Evolutionary conservation across 2,113 vertebrate genomes (phyloP).

Genomic region (Corythornis cristatus): DNA sequence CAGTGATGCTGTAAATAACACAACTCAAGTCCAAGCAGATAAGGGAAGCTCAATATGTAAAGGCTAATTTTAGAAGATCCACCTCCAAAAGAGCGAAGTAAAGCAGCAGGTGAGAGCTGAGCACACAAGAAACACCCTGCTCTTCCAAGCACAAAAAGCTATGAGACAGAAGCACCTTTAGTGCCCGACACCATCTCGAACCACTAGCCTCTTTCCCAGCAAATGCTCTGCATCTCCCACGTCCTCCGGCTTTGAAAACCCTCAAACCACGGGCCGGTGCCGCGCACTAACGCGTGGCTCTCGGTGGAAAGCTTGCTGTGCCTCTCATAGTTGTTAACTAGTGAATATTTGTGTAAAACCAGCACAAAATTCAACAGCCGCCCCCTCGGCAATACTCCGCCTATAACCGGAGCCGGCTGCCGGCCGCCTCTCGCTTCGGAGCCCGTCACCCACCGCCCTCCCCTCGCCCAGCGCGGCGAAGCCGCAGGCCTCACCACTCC

Average conservation of each 20-base stretch:
- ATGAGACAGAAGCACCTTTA: background rate
- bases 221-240: fast-evolving
- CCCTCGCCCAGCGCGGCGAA: background rate
- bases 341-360: fast-evolving
- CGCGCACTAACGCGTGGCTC: fast-evolving
- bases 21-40: background rate
- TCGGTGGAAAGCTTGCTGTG: background rate
- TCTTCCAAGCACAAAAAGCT: background rate
- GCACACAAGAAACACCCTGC: background rate
- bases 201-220: background rate
- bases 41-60: background rate
- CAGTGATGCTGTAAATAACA: background rate
- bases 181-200: background rate
- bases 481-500: background rate
- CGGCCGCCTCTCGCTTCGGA: background rate
- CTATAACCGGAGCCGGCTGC: background rate
- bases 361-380: background rate
- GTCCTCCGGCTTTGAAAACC: background rate
- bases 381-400: background rate
- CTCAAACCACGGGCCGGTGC: background rate
- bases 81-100: background rate
- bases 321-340: background rate
- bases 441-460: background rate
- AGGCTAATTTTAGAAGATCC: background rate
- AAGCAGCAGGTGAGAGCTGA: background rate